Evolutionary conservation across 2,113 vertebrate genomes (phyloP).

Genomic region (Carettochelys insculpta): DNA sequence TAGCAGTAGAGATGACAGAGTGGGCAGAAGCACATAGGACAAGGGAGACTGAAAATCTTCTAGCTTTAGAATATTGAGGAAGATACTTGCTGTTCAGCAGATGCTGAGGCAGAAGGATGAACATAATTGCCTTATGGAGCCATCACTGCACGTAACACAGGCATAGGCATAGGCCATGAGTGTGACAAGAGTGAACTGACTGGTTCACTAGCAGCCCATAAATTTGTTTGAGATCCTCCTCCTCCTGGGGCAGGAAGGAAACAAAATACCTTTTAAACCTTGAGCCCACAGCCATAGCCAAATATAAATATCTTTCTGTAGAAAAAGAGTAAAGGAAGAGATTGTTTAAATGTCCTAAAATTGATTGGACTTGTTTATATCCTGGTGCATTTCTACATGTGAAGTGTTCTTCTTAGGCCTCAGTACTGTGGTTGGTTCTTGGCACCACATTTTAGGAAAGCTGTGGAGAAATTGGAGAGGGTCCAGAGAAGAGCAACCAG

Average conservation of each 20-base stretch:
- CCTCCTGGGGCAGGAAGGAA: background rate
- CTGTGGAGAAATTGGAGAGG: too few species aligned
- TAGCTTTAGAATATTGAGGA: background rate
- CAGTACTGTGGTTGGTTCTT: too few species aligned
- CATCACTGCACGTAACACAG: background rate
- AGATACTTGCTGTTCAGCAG: background rate
- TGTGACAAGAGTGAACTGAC: conserved; percentile 3
- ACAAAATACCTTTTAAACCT: background rate
- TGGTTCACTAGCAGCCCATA: background rate
- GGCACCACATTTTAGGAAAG: too few species aligned
- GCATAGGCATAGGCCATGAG: background rate
- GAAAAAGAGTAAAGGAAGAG: too few species aligned
- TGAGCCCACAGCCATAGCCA: background rate
- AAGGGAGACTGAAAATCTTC: background rate
- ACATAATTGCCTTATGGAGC: background rate
- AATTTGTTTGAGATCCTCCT: background rate
- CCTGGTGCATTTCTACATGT: background rate
- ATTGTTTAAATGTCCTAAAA: background rate
- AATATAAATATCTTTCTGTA: background rate
- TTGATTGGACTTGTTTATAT: background rate
- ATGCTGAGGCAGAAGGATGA: background rate
- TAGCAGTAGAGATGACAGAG: background rate
- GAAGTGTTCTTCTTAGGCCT: too few species aligned
- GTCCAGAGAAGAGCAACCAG: too few species aligned
- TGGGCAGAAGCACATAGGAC: background rate